These are phyloP conservation scores for Psophia crepitans DNA, from an alignment of 2,113 vertebrate genomes.

Conservation along the genomic window DNA sequence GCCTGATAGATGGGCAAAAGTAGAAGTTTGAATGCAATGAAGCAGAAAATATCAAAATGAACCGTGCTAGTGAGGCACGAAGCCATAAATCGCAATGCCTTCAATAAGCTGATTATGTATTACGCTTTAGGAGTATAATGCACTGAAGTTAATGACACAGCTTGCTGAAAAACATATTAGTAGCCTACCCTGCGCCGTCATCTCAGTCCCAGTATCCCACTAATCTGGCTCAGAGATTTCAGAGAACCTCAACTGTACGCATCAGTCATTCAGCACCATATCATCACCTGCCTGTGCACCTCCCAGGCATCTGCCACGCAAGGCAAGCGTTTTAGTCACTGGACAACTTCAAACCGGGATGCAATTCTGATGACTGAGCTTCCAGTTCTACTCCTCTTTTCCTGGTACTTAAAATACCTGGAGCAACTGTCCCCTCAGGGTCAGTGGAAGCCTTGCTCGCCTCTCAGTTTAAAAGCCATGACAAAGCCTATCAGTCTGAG, in stretches of 20 bases:
- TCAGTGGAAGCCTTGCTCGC: not conserved
- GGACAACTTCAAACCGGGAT: not conserved
- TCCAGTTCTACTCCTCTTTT: not conserved
- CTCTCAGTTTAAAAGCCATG: not conserved
- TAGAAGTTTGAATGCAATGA: not conserved
- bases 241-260: not conserved
- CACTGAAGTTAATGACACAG: not conserved
- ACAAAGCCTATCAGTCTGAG: not conserved
- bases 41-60: not conserved
- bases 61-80: not conserved
- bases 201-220: not conserved
- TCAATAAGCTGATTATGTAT: conserved; percentile 7
- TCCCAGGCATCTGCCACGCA: not conserved
- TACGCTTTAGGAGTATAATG: not conserved
- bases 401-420: not conserved
- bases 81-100: not conserved
- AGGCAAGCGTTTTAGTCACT: not conserved
- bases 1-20: not conserved
- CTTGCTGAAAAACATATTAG: not conserved
- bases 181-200: not conserved
- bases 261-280: not conserved
- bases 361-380: not conserved
- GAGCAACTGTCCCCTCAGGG: not conserved
- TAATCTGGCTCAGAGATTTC: not conserved
- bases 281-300: not conserved